Base-by-base conservation (phyloP, 2,797 vertebrate genomes). In the Bradypus variegatus region DNA sequence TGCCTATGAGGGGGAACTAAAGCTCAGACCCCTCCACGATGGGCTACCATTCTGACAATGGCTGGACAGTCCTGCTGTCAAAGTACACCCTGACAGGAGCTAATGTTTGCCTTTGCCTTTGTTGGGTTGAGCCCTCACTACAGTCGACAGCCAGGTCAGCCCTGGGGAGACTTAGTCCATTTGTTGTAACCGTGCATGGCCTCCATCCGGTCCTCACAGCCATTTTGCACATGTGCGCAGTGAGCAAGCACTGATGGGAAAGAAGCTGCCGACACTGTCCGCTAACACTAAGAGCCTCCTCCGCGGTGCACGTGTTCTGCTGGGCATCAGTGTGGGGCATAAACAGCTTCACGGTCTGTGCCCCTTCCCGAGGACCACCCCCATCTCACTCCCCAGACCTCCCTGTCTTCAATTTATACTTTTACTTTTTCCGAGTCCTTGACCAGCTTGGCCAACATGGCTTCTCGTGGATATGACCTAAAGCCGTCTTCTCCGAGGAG, bases 71-170 rank as follows among this genome's bases (percentile, higher is more conserved):
- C 53, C 73, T 36, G 19, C 15, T 64, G 45, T 11, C 31, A 55
- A 58, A 14, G 0, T 18, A 79, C 0, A 0, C 14, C 36, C 1
- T 27, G 2, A 36, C 33, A 67, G 33, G 19, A 36, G 9, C 77
- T 55, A 29, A 38, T 7, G 7, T 1, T 45, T 21, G n/a, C 38
- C 31, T 80, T 77, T 93, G 77, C 69, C 69, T 53, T 6, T 58
- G 11, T 19, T n/a, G 50, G 60, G 38, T 31, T 69, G n/a, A 53
- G 29, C 13, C 16, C 41, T 8, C 16, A 41, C 70, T 23, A 53
- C 15, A 29, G 82, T 70, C 36, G 23, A 21, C 21, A 53, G 41
- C 53, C 21, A 25, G 36, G 65, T 31, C 13, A 50, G 55, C 70
- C 60, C 4, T 69, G 31, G 14, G 11, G 36, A 55, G 53, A 55